Conservation (phyloP, 2,113 vertebrate species). For the Xerus inauris region DNA sequence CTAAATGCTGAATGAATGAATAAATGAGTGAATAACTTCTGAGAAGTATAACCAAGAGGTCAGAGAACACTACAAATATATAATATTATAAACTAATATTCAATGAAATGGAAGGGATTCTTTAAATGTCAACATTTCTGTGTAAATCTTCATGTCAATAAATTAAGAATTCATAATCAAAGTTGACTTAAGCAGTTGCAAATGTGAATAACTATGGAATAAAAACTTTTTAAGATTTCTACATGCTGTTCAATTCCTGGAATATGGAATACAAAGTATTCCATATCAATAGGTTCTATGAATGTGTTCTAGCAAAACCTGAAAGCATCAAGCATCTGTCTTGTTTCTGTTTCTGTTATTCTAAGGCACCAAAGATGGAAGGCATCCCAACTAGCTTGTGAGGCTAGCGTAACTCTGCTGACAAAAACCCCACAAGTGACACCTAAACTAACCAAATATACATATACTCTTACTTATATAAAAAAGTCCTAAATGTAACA, state of each 20-base stretch:
- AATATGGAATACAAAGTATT: background rate
- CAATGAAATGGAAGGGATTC: background rate
- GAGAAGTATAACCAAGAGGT: background rate
- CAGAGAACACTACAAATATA: background rate
- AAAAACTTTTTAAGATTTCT: constrained; percentile 1
- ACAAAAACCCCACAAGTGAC: background rate
- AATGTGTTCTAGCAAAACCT: background rate
- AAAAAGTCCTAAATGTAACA: background rate
- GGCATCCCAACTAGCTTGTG: background rate
- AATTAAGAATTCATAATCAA: background rate
- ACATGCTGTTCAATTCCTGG: background rate
- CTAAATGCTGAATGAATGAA: background rate
- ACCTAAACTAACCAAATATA: background rate
- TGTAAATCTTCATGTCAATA: background rate
- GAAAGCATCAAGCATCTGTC: background rate
- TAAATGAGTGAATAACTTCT: background rate
- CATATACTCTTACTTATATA: background rate
- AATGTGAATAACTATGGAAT: background rate
- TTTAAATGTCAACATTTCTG: background rate
- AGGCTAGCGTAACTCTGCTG: background rate
- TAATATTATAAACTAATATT: background rate
- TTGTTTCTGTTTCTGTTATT: background rate
- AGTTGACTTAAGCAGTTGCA: background rate
- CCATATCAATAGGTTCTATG: background rate
- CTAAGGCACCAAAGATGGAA: background rate